Conservation (phyloP, 2,888 invertebrate genomes). For the Melieria crassipennis region DNA sequence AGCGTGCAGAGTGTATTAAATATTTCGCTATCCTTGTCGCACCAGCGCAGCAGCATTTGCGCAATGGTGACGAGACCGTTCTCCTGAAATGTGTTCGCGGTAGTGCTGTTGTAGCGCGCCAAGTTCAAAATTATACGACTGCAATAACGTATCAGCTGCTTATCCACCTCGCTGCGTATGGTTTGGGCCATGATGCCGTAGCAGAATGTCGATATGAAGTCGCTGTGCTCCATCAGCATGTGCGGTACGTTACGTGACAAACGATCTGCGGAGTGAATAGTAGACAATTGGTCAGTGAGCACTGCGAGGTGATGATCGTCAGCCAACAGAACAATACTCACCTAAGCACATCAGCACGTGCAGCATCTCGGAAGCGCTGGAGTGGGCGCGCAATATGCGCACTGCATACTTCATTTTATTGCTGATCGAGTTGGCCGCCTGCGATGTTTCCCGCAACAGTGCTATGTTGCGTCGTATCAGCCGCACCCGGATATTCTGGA, state of each 20-base stretch:
- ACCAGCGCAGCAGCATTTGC: constrained; percentile 74
- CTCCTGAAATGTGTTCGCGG: constrained; percentile 71
- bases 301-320: neutral
- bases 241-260: constrained; percentile 64
- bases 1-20: constrained; percentile 75
- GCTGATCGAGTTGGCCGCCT: constrained; percentile 54
- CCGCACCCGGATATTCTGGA: constrained; percentile 50
- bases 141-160: constrained; percentile 63
- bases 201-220: constrained; percentile 63
- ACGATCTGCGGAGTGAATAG: constrained; percentile 50
- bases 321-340: constrained; percentile 41
- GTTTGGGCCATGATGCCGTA: constrained; percentile 66
- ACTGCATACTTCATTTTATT: constrained; percentile 58
- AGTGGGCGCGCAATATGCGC: constrained; percentile 58
- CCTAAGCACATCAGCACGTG: constrained; percentile 58
- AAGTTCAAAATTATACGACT: constrained; percentile 73
- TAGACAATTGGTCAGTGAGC: neutral
- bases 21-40: constrained; percentile 73
- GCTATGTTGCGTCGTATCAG: constrained; percentile 55
- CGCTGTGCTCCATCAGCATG: constrained; percentile 59
- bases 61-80: constrained; percentile 71
- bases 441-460: constrained; percentile 49
- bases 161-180: constrained; percentile 65
- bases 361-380: constrained; percentile 57
- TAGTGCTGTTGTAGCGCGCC: constrained; percentile 72